These are phyloP conservation scores for Darevskia nairensis DNA, from an alignment of 2,797 vertebrate species.

Conservation along the genomic window DNA sequence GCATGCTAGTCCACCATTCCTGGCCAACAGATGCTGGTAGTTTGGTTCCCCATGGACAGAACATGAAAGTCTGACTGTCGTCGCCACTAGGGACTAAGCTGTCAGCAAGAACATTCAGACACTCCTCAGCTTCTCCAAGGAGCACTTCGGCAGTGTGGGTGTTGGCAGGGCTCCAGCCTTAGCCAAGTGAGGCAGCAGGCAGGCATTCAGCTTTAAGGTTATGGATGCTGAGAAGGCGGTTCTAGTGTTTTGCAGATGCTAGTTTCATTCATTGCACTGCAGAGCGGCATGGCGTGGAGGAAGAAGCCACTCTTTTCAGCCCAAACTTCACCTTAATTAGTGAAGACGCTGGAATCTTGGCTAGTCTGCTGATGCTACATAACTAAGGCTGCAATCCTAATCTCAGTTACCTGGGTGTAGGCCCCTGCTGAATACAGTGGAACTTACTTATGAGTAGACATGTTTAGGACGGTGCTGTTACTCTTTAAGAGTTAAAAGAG, in stretches of 20 bases:
- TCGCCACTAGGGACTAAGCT: not conserved
- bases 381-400: no score
- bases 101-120: not conserved
- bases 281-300: not conserved
- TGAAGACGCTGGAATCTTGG: no score
- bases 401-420: no score
- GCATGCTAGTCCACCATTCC: not conserved
- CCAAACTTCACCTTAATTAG: no score
- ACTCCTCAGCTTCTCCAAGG: not conserved
- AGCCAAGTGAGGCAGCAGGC: not conserved
- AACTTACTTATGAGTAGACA: no score
- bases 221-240: not conserved
- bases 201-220: not conserved
- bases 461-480: no score
- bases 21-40: not conserved
- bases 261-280: not conserved
- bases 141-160: not conserved
- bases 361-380: no score
- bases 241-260: not conserved
- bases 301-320: not conserved
- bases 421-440: no score
- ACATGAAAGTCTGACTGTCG: not conserved
- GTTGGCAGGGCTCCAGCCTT: not conserved
- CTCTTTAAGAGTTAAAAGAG: no score
- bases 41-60: not conserved